Base-by-base conservation (phyloP, 2,113 vertebrate species). In the Ictalurus punctatus region DNA sequence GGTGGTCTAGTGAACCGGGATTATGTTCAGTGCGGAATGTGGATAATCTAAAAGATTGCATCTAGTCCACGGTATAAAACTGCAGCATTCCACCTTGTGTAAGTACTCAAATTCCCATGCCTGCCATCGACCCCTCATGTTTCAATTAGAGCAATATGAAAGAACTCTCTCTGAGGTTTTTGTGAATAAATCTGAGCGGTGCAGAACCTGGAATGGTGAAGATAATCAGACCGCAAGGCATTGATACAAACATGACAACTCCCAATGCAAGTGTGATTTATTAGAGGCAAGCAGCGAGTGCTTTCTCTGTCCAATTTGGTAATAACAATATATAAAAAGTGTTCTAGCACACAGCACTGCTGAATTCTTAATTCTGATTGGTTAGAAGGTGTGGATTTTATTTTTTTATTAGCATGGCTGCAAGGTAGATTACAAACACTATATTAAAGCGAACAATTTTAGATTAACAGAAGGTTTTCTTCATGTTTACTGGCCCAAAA, bases 21-120 rank as follows among this genome's bases (percentile, higher is more conserved):
- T 92, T 86, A 92, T 86, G 84, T 69, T 89, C 89, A 83, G 88
- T 85, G 30, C 54, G 54, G 85, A 90, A 90, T 86, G 69, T 84
- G 63, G 90, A 78, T 94, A 92, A 94, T 93, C 89, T 90, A 84
- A 34, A 19, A 91, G 86, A 91, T 93, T 89, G 89, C 58, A 84
- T 89, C 81, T 86, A 37, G 92, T 90, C 93, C 90, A 91, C 87
- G 84, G 37, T 25, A 59, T 23, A 54, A 9, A 78, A 40, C 2
- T 78, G 85, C 34, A n/a, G 52, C 21, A 58, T 19, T 44, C 65
- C 67, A 73, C 61, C 69, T 83, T 69, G 23, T 34, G 17, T n/a
- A 86, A 71, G 56, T 34, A 30, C 23, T 14, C 23, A 6, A 19
- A 81, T 73, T 69, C 76, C 83, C 10, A 44, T 6, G 30, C 34